Evolutionary conservation across 2,113 vertebrate species (phyloP), one percentile per base, ranked within the genome.

Genomic region (Xerus inauris): DNA sequence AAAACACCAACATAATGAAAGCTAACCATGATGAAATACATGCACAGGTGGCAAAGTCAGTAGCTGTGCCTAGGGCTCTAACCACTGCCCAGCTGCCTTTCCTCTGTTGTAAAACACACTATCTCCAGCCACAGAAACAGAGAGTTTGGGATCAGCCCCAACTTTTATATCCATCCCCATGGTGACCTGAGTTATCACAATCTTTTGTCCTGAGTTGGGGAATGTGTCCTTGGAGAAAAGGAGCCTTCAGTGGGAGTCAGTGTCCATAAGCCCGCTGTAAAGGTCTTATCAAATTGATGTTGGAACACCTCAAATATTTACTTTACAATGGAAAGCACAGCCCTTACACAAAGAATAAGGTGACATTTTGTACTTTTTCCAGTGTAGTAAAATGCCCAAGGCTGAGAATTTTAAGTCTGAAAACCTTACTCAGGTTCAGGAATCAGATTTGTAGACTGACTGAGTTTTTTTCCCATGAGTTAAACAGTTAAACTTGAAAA

Each of bases 281-380:
- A 91, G 80, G 11, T 40, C 54, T 92, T n/a, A 9, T 35, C 86
- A 47, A 67, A 87, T 45, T 71, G 40, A 76, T 64, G 62, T 75
- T 57, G 91, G 95, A 95, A 77, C 26, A 72, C 28, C 45, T 85
- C 90, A 87, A 92, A 97, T 97, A 97, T 97, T 97, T 92, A 94
- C 73, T 0, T 82, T 82, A 81, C 24, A n/a, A 0, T 0, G 5
- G 94, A 75, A 76, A 0, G 0, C 28, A n/a, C 16, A 8, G 89
- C 20, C 57, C 42, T 89, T 8, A 45, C 12, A 8, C 4, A 79
- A 57, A 75, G 71, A 64, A 51, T 13, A 71, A 49, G 62, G 79
- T 0, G 96, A 81, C 51, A 42, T 94, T 89, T 76, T 1, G 7
- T 45, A 38, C 38, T 80, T 7, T 0, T 54, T 82, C 24, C 76